A percentile compares a stretch with the other conserved stretches of the same genome.
phyloP scores from a whole-genome alignment of 2,888 invertebrate species.

The Rhagium mordax region DNA sequence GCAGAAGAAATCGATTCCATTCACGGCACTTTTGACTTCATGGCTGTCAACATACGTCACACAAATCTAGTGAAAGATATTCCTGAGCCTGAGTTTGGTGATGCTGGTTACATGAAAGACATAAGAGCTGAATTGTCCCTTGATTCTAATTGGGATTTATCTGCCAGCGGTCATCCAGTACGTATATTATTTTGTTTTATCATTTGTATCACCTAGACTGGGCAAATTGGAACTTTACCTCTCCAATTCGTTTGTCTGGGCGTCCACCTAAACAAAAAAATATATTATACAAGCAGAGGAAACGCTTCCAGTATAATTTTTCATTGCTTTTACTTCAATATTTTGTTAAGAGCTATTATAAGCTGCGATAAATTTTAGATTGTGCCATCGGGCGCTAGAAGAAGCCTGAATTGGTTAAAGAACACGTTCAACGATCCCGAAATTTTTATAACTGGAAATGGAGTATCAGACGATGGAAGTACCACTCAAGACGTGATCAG shows the following conservation, averaged over 20 bases:
- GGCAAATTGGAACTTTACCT: too few species aligned
- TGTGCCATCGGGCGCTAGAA: constrained; percentile 78
- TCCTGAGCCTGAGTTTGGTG: constrained; percentile 5
- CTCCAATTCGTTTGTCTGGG: too few species aligned
- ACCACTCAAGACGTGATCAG: background rate
- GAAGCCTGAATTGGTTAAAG: constrained; percentile 76
- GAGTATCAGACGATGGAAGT: constrained; percentile 69
- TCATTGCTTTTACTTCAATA: too few species aligned
- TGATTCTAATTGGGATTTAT: constrained; percentile 5
- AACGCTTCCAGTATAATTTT: too few species aligned
- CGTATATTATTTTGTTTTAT: background rate
- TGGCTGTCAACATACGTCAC: constrained; percentile 20
- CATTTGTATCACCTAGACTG: too few species aligned
- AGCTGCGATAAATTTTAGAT: constrained; percentile 52
- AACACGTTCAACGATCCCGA: constrained; percentile 74
- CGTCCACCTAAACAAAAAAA: too few species aligned
- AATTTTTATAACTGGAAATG: constrained; percentile 77
- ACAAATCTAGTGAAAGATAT: constrained; percentile 4
- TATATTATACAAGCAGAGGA: too few species aligned
- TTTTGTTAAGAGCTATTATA: too few species aligned
- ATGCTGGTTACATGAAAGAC: background rate
- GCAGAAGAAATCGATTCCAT: constrained; percentile 72
- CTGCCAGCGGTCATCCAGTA: constrained; percentile 20
- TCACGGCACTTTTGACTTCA: constrained; percentile 22
- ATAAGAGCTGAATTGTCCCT: background rate